Percentiles rank a stretch among this genome's conserved stretches.
These are phyloP conservation scores for Neotoxoptera formosana DNA, from an alignment of 1,140 invertebrate genomes.

Conservation along the genomic window DNA sequence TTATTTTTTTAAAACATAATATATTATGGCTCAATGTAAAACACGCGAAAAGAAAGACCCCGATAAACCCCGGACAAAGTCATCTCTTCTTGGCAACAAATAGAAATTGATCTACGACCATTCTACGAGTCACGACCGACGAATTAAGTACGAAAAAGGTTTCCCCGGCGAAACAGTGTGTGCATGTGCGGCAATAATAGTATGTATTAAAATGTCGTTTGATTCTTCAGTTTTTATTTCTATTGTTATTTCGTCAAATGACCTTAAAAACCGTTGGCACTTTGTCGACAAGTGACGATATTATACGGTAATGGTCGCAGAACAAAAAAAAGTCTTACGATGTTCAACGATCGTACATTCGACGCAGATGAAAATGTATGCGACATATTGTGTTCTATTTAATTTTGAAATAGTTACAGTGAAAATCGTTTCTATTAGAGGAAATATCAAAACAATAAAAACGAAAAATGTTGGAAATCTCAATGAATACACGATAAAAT, in stretches of 20 bases:
- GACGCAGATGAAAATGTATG: not conserved
- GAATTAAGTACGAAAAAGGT: not conserved
- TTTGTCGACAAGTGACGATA: not conserved
- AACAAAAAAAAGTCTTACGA: not conserved
- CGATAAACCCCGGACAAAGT: not conserved
- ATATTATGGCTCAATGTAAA: not conserved
- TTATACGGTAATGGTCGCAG: not conserved
- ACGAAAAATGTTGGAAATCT: not conserved
- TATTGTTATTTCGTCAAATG: not conserved
- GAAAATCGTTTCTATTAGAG: not conserved
- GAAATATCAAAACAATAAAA: not conserved
- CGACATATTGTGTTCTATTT: not conserved
- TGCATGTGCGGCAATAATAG: not conserved
- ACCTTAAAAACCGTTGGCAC: not conserved
- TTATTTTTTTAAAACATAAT: not conserved
- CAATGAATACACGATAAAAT: not conserved
- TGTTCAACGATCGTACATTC: not conserved
- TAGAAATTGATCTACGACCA: not conserved
- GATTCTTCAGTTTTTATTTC: not conserved
- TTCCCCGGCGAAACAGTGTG: not conserved
- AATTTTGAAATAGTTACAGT: not conserved
- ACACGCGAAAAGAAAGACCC: not conserved
- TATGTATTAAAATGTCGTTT: slow-evolving; percentile 5
- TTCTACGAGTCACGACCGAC: not conserved
- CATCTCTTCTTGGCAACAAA: not conserved